These are phyloP conservation scores for Epinephelus lanceolatus DNA, from an alignment of 2,113 vertebrate species.

Conservation along the genomic window DNA sequence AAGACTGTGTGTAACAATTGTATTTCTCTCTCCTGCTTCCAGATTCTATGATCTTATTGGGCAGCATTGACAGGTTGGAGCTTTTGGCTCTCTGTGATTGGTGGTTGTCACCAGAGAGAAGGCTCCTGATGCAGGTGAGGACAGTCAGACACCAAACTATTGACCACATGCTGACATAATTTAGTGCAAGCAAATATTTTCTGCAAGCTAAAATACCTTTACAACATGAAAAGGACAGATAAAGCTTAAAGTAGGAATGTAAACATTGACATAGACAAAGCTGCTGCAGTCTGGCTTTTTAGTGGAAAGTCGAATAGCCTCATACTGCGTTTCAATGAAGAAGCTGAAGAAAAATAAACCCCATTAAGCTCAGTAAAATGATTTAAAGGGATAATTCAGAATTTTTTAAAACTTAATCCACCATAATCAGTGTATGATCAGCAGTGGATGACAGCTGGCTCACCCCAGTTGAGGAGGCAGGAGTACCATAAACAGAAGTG, in stretches of 20 bases:
- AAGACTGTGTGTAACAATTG: not conserved
- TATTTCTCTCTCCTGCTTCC: not conserved
- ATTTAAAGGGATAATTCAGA: too few relatives aligned
- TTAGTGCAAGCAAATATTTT: not conserved
- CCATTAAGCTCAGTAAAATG: too few relatives aligned
- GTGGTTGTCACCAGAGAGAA: slow-evolving; percentile 89
- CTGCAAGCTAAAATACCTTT: not conserved
- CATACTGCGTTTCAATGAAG: not conserved
- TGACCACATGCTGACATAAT: not conserved
- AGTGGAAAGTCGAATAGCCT: not conserved
- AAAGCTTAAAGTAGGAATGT: not conserved
- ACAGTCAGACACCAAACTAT: too few relatives aligned
- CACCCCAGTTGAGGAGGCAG: too few relatives aligned
- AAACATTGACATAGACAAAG: not conserved
- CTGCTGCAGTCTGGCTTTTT: not conserved
- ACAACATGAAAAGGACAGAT: not conserved
- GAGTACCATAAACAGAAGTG: too few relatives aligned
- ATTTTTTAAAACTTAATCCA: too few relatives aligned
- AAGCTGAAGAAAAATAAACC: too few relatives aligned
- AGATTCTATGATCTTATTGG: slow-evolving; percentile 94
- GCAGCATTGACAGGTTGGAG: slow-evolving; percentile 91
- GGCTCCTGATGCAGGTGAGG: slow-evolving; percentile 83
- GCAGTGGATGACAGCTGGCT: too few relatives aligned
- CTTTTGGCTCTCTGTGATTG: slow-evolving; percentile 90
- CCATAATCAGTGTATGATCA: too few relatives aligned